These are phyloP conservation scores for Perizoma affinitatum DNA, from an alignment of 2,888 invertebrate genomes.

Conservation along the genomic window DNA sequence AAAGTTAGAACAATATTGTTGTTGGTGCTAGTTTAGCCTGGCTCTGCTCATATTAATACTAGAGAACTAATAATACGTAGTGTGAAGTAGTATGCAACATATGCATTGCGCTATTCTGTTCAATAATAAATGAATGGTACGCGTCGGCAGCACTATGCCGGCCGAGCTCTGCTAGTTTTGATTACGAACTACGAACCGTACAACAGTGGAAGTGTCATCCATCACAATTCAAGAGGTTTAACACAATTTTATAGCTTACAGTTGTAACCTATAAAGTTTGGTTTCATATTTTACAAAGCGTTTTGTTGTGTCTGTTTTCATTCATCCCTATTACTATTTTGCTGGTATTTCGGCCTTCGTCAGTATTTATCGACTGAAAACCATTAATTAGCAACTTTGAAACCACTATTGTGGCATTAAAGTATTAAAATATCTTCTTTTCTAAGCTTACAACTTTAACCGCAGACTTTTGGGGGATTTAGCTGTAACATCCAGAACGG, in stretches of 20 bases:
- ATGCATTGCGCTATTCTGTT: conserved; percentile 58
- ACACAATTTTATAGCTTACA: conserved; percentile 26
- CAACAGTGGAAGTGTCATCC: conserved; percentile 30
- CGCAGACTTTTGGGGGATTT: not conserved
- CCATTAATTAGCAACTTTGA: not conserved
- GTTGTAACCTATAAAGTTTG: conserved; percentile 18
- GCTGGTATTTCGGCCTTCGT: not conserved
- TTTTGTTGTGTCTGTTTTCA: conserved; percentile 13
- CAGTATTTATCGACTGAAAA: no score
- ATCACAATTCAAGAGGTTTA: conserved; percentile 30
- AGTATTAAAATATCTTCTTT: not conserved
- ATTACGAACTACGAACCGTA: conserved; percentile 47
- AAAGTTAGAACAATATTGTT: conserved; percentile 40
- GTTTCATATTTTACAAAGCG: conserved; percentile 11
- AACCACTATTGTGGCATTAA: no score
- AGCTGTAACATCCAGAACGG: no score
- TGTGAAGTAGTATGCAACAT: conserved; percentile 36
- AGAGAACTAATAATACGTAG: conserved; percentile 14
- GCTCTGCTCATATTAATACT: conserved; percentile 10
- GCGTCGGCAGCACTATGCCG: conserved; percentile 38
- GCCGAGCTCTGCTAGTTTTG: conserved; percentile 50
- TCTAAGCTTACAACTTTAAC: not conserved
- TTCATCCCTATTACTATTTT: not conserved
- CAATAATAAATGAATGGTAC: conserved; percentile 69
- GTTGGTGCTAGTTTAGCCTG: conserved; percentile 42